phyloP scores from a whole-genome alignment of 2,888 invertebrate species.

The Cylindroiulus punctatus region DNA sequence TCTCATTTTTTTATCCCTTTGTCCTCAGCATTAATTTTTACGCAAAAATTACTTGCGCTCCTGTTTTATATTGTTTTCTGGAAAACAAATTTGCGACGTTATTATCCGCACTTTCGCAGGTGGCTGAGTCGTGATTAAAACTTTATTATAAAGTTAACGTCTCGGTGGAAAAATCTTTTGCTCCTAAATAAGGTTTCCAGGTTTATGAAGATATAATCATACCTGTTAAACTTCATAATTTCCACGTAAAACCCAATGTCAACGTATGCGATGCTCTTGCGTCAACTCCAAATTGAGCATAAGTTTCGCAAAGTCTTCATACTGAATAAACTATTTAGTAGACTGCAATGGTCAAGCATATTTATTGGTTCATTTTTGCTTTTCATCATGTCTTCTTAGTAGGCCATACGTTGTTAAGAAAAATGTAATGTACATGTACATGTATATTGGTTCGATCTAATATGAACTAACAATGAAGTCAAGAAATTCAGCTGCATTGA shows the following conservation, averaged over 20 bases:
- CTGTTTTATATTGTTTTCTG: not conserved
- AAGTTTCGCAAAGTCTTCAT: not conserved
- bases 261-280: not conserved
- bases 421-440: too few species aligned
- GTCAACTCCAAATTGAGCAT: not conserved
- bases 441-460: too few species aligned
- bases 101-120: constrained; percentile 15
- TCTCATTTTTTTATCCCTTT: not conserved
- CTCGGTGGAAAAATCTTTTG: not conserved
- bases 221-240: not conserved
- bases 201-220: constrained; percentile 31
- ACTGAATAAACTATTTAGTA: not conserved
- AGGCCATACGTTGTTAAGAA: too few species aligned
- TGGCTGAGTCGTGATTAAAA: not conserved
- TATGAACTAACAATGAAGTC: not conserved
- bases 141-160: constrained; percentile 1
- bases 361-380: not conserved
- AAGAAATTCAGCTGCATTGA: not conserved
- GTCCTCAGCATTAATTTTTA: not conserved
- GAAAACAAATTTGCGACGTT: not conserved
- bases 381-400: not conserved
- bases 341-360: not conserved
- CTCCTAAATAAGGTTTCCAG: constrained; percentile 20
- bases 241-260: not conserved
- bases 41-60: not conserved